phyloP scores from a whole-genome alignment of 2,888 invertebrate genomes.

The Drosophila sordidapex region DNA sequence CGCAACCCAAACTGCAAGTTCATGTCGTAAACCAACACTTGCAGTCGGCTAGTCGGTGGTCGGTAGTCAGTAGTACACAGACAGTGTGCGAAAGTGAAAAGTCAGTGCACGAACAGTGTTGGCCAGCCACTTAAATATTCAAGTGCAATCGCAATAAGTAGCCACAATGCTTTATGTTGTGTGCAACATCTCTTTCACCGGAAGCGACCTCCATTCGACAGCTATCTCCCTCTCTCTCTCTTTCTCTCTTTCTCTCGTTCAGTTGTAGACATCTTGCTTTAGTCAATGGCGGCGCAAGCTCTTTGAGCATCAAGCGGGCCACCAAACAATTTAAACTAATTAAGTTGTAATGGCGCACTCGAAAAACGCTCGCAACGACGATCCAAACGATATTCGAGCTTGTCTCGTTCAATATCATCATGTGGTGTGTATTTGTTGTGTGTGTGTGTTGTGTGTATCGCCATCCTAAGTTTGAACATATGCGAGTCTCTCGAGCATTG shows the following conservation, averaged over 20 bases:
- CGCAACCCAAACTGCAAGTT: conserved; percentile 53
- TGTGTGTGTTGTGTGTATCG: conserved; percentile 1
- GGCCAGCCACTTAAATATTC: conserved; percentile 36
- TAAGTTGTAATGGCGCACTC: conserved; percentile 80
- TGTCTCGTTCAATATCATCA: conserved; percentile 41
- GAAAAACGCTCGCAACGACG: conserved; percentile 54
- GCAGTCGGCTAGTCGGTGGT: conserved; percentile 1
- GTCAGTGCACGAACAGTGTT: conserved; percentile 12
- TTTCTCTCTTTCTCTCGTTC: neutral
- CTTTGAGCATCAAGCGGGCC: conserved; percentile 57
- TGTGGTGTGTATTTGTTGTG: conserved; percentile 1
- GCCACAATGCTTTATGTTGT: neutral
- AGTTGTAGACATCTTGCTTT: conserved; percentile 6
- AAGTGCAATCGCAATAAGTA: conserved; percentile 35
- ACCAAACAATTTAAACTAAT: conserved; percentile 79
- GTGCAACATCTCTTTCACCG: conserved; percentile 57
- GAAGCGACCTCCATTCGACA: conserved; percentile 41
- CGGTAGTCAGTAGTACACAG: neutral
- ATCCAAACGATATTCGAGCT: conserved; percentile 64
- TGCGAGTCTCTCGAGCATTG: conserved; percentile 32
- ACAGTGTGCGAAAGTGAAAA: conserved; percentile 58
- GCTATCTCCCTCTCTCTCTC: neutral
- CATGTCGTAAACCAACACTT: conserved; percentile 47
- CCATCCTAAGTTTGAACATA: conserved; percentile 36
- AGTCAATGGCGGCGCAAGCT: conserved; percentile 53